Evolutionary conservation across 1,140 invertebrate species (phyloP).

Genomic region (Zaprionus gabonicus): DNA sequence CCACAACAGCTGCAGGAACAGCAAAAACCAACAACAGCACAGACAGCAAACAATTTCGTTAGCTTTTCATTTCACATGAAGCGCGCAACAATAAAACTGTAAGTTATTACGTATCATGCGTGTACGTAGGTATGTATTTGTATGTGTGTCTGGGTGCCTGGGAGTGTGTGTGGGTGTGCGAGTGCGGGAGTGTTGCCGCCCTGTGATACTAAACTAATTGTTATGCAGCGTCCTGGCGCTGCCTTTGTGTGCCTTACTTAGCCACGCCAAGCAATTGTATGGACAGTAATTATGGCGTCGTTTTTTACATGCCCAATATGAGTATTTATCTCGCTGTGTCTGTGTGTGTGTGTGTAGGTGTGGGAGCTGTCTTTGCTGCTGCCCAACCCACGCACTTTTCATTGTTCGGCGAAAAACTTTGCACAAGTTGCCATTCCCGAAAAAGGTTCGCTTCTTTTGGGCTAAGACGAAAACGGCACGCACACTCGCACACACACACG

Average conservation of each 20-base stretch:
- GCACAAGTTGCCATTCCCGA: constrained; percentile 44
- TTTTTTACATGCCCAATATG: constrained; percentile 51
- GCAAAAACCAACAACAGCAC: constrained; percentile 22
- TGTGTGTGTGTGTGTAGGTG: constrained; percentile 13
- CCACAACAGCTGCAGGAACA: constrained; percentile 26
- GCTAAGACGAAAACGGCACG: constrained; percentile 34
- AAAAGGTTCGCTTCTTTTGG: constrained; percentile 45
- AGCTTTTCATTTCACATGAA: constrained; percentile 39
- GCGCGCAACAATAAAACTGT: constrained; percentile 58
- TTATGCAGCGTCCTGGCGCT: constrained; percentile 59
- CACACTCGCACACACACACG: constrained; percentile 20
- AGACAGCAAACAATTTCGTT: constrained; percentile 41
- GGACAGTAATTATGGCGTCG: constrained; percentile 64
- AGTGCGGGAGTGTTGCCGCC: constrained; percentile 40
- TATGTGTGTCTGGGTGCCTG: not conserved
- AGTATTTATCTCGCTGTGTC: constrained; percentile 27
- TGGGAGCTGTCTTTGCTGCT: constrained; percentile 25
- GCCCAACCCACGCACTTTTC: constrained; percentile 51
- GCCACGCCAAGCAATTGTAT: constrained; percentile 50
- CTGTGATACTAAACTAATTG: constrained; percentile 63
- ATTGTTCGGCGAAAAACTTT: constrained; percentile 49
- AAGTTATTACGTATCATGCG: constrained; percentile 62
- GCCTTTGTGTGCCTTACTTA: constrained; percentile 34
- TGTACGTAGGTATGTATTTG: constrained; percentile 12
- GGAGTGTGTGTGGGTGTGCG: constrained; percentile 22